Conservation (phyloP, 1,140 invertebrate genomes). For the Drosophila yakuba region DNA sequence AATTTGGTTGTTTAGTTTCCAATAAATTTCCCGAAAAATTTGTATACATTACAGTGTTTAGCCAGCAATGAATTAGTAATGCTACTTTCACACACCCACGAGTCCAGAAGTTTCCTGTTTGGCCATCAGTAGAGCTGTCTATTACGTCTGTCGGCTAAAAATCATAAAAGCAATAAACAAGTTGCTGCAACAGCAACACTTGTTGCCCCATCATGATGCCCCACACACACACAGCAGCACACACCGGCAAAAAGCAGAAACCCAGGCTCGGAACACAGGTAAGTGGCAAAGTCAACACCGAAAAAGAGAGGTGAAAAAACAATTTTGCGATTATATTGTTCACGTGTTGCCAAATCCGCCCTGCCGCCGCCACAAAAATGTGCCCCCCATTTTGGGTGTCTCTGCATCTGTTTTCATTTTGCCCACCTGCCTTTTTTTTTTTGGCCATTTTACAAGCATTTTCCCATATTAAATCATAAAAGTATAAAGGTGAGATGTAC, state of each 20-base stretch:
- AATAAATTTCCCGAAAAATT: not conserved
- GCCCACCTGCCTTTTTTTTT: conserved; percentile 20
- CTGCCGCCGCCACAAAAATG: conserved; percentile 3
- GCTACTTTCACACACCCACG: not conserved
- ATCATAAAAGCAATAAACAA: conserved; percentile 35
- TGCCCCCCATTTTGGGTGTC: conserved; percentile 8
- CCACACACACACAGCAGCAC: conserved; percentile 3
- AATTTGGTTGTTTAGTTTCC: not conserved
- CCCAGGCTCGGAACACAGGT: conserved; percentile 41
- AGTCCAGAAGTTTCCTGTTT: conserved; percentile 3
- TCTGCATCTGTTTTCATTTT: conserved; percentile 47
- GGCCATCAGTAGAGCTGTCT: conserved; percentile 15
- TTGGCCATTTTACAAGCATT: conserved; percentile 45
- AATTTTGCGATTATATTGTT: conserved; percentile 61
- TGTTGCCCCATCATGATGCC: conserved; percentile 49
- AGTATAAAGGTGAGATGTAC: conserved; percentile 44
- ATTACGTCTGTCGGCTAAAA: conserved; percentile 16
- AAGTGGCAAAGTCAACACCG: conserved; percentile 49
- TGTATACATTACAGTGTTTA: not conserved
- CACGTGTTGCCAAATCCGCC: conserved; percentile 39
- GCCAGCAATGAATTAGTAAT: not conserved
- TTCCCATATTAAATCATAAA: conserved; percentile 67
- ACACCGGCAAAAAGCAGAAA: conserved; percentile 4
- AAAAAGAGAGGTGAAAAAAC: conserved; percentile 27
- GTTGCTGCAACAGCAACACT: conserved; percentile 44